These are phyloP conservation scores for Acanthosoma haemorrhoidale DNA, from an alignment of 2,888 invertebrate species.

Conservation along the genomic window DNA sequence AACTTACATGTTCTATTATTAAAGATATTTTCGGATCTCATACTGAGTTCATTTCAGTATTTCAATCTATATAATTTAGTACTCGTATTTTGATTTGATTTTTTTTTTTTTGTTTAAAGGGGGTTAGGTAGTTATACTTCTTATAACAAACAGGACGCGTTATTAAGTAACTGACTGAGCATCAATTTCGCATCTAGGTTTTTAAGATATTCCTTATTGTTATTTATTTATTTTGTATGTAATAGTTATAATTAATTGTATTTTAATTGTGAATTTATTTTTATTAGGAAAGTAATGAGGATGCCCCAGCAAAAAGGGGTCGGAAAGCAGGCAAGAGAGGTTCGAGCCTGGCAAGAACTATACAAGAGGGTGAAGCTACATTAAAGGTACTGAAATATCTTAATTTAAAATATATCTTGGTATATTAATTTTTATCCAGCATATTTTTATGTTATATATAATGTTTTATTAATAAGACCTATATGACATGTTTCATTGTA, in stretches of 20 bases:
- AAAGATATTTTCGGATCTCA: neutral
- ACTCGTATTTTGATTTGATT: neutral
- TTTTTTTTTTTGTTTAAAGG: neutral
- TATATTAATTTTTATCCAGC: neutral
- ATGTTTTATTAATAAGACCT: neutral
- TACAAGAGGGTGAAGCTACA: conserved; percentile 40
- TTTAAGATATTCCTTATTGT: neutral
- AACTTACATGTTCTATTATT: neutral
- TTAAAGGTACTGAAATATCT: conserved; percentile 31
- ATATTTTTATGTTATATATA: neutral
- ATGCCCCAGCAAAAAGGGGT: conserved; percentile 37
- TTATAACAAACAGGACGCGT: conserved; percentile 6
- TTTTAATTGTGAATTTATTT: neutral
- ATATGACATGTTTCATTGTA: neutral
- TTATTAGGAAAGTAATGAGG: conserved; percentile 33
- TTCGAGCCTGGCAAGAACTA: conserved; percentile 37
- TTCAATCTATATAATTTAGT: neutral
- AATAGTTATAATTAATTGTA: neutral
- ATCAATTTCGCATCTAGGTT: neutral
- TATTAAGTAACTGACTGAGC: neutral
- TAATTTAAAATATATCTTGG: neutral
- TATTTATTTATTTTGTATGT: neutral
- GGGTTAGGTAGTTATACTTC: neutral
- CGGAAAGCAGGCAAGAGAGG: conserved; percentile 37
- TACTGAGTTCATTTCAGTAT: neutral